Evolutionary conservation across 2,797 vertebrate genomes (phyloP), one percentile per base, ranked within the genome.

Genomic region (Myotis findleyi): DNA sequence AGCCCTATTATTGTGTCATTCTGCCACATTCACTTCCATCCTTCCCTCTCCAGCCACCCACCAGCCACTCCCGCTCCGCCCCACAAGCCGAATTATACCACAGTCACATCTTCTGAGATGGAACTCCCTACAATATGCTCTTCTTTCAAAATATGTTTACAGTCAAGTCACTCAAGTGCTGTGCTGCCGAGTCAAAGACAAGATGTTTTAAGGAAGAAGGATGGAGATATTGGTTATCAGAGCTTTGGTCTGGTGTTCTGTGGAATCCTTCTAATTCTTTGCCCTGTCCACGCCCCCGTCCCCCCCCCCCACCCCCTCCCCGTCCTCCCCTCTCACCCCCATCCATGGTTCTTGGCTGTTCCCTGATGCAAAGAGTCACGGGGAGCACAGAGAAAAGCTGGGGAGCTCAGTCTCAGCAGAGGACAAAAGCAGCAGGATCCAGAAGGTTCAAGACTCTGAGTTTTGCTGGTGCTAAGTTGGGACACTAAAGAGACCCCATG

Each of bases 121-220:
- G 51, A 55, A 36, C 41, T 33, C 80, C 87, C 75, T 36, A 21
- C 89, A 94, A 96, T 38, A 47, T 3, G n/a, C 18, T 86, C 79
- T 86, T 77, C 59, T 91, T 87, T 81, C 57, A 76, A 95, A 95
- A 91, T 55, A 89, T 53, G 80, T 91, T 95, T 79, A 51, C 38
- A 21, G 62, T 38, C 21, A 17, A 69, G 87, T 87, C 95, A 83
- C 71, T 94, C 89, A 84, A 30, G 68, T 7, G 20, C 75, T 53
- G 18, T 3, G 5, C 12, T 13, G 9, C 73, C 38, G 47, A 90
- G 73, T 53, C 20, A 53, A 51, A n/a, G 62, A 68, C 30, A 36
- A 84, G 71, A 51, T 33, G 2, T 30, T 80, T 83, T 72, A 66
- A 89, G 75, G 36, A 92, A 47, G 38, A 41, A 33, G 18, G 71